Base-by-base conservation (phyloP, 1,140 invertebrate genomes). In the Lethrus apterus region DNA sequence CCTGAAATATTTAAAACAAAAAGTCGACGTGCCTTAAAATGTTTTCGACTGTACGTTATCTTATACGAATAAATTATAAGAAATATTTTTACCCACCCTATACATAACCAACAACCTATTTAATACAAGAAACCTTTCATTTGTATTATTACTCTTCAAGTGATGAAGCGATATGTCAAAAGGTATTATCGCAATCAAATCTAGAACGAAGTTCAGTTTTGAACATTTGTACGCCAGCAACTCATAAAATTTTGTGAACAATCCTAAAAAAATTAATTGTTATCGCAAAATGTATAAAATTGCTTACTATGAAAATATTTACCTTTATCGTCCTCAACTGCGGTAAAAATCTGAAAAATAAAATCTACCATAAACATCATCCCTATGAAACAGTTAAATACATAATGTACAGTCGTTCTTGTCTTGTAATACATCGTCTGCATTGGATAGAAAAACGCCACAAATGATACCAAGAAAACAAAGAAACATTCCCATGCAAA, bases 381-480 rank as follows among this genome's bases (percentile, higher is more conserved):
- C 18, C 21, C 42, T 10, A 36, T 32, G 9, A 33, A 35, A 19
- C 40, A 19, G 18, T 29, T 42, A 24, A 26, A 31, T 4, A 26
- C n/a, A 24, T 34, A 26, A 34, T 14, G 11, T 18, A 23, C 17
- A 13, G 26, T 29, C 2, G 11, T 13, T 11, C 4, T 13, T 15
- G 4, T 4, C 11, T 9, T n/a, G 18, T 41, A 24, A 8, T 4
- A 24, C 40, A 42, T 34, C 9, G 11, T 26, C 5, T 42, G 19
- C 17, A 29, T 43, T 11, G 46, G 46, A 14, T 43, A 48, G 18
- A 35, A 43, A 35, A 48, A 11, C 4, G 31, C 40, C n/a, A 48
- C 40, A 3, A 35, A 4, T 15, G 24, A 4, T 4, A 48, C 20
- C 7, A 32, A 13, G 5, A 34, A 8, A 5, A 19, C 21, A 13